A percentile compares a stretch with the other conserved stretches of the same genome.
These are phyloP conservation scores for Petaurus breviceps DNA, from an alignment of 2,113 vertebrate species.

Conservation along the genomic window DNA sequence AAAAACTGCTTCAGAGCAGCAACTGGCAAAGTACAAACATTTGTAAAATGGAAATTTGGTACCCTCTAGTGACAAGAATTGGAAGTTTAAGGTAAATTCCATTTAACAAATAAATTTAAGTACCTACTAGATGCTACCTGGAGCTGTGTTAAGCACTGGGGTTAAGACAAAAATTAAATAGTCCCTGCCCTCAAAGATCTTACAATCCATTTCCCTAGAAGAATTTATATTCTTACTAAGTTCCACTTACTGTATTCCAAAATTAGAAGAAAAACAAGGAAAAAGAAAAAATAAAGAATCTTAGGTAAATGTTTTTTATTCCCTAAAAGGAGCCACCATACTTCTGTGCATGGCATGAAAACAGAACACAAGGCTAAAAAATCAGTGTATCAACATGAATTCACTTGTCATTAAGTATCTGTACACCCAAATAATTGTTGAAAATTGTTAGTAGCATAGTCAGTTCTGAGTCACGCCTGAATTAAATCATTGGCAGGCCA, in stretches of 20 bases:
- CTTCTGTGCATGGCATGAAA: constrained; percentile 17
- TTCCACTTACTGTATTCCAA: not conserved
- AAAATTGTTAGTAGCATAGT: not conserved
- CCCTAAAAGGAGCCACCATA: not conserved
- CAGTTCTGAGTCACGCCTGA: not conserved
- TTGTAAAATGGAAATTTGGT: constrained; percentile 68
- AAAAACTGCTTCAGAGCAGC: not conserved
- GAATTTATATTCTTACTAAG: not conserved
- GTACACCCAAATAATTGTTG: not conserved
- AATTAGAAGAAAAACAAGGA: not conserved
- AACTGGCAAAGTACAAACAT: constrained; percentile 9
- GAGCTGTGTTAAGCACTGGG: not conserved
- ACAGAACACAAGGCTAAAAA: not conserved
- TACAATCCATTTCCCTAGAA: not conserved
- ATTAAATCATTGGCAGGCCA: not conserved
- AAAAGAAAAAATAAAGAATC: not conserved
- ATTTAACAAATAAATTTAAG: not conserved
- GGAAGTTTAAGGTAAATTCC: constrained; percentile 1
- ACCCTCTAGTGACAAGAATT: constrained; percentile 68
- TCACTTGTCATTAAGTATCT: not conserved
- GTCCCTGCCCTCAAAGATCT: not conserved
- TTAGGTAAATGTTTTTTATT: not conserved
- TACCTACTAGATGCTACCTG: not conserved
- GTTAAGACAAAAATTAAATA: not conserved
- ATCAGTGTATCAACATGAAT: not conserved